A percentile compares a stretch with the other conserved stretches of the same genome.
These are phyloP conservation scores for Phortica variegata DNA, from an alignment of 1,140 invertebrate species.

Conservation along the genomic window DNA sequence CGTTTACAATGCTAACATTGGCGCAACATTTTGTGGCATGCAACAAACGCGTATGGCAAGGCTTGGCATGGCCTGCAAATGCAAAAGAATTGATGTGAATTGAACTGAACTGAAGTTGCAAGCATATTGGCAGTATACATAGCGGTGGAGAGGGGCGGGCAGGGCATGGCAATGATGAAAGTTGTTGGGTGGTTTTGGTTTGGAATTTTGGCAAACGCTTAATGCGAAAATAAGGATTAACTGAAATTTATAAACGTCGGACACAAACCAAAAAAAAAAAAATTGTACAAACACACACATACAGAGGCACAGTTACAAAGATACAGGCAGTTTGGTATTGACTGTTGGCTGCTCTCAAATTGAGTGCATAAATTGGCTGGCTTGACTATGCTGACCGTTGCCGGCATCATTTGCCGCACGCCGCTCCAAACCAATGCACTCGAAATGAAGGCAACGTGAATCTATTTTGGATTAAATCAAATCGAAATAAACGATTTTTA, in stretches of 20 bases:
- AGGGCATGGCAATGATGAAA: too few species aligned
- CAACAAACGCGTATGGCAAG: too few species aligned
- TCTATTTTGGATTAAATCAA: constrained; percentile 57
- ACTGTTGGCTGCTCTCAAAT: constrained; percentile 31
- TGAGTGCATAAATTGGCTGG: constrained; percentile 54
- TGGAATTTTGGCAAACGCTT: constrained; percentile 31
- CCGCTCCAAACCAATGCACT: background rate
- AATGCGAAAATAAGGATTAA: constrained; percentile 56
- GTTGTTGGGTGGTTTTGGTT: too few species aligned
- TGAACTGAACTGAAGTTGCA: constrained; percentile 46
- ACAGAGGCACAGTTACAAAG: background rate
- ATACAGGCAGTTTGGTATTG: constrained; percentile 9
- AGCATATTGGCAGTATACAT: constrained; percentile 3
- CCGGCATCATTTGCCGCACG: background rate
- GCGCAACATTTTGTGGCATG: too few species aligned
- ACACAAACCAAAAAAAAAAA: background rate
- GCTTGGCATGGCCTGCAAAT: too few species aligned
- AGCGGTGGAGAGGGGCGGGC: constrained; percentile 8
- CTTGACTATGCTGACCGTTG: constrained; percentile 4
- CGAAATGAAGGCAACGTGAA: constrained; percentile 31
- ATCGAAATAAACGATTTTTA: constrained; percentile 58
- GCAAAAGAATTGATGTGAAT: constrained; percentile 21
- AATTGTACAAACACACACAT: too few species aligned
- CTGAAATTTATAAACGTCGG: constrained; percentile 55
- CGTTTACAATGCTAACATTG: too few species aligned